phyloP scores from a whole-genome alignment of 2,797 vertebrate species.

The Melanotaenia parkinsoni region DNA sequence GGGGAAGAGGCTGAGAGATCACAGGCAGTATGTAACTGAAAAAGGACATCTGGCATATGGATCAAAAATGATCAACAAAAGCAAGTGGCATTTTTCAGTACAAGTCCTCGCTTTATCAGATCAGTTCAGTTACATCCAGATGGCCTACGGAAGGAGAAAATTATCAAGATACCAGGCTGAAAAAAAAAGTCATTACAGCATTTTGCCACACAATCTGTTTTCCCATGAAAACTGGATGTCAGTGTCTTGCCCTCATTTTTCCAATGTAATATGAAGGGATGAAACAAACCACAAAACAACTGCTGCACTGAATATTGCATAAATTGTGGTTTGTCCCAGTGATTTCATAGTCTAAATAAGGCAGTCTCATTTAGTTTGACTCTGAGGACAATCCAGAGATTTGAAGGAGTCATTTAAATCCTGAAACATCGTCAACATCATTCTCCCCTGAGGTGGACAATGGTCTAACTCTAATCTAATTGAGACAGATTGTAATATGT shows the following conservation, averaged over 20 bases:
- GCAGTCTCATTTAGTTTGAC: constrained; percentile 59
- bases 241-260: constrained; percentile 50
- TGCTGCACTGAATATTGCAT: constrained; percentile 48
- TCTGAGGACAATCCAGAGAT: constrained; percentile 47
- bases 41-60: constrained; percentile 58
- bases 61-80: constrained; percentile 52
- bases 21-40: constrained; percentile 25
- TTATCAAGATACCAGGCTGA: constrained; percentile 34
- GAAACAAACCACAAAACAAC: constrained; percentile 43
- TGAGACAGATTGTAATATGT: constrained; percentile 34
- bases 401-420: constrained; percentile 48
- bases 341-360: constrained; percentile 70
- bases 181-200: constrained; percentile 38
- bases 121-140: constrained; percentile 20
- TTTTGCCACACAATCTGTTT: constrained; percentile 49
- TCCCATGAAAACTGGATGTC: constrained; percentile 47
- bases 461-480: constrained; percentile 45
- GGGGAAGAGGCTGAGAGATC: background rate
- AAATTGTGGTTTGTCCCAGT: constrained; percentile 56
- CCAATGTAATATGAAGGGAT: constrained; percentile 41
- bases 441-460: constrained; percentile 44
- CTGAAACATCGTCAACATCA: constrained; percentile 36
- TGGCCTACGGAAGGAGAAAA: constrained; percentile 5
- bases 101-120: constrained; percentile 32
- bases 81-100: constrained; percentile 21